A percentile compares a stretch with the other conserved stretches of the same genome.
phyloP scores from a whole-genome alignment of 2,888 invertebrate species.

The Cerastoderma edule region DNA sequence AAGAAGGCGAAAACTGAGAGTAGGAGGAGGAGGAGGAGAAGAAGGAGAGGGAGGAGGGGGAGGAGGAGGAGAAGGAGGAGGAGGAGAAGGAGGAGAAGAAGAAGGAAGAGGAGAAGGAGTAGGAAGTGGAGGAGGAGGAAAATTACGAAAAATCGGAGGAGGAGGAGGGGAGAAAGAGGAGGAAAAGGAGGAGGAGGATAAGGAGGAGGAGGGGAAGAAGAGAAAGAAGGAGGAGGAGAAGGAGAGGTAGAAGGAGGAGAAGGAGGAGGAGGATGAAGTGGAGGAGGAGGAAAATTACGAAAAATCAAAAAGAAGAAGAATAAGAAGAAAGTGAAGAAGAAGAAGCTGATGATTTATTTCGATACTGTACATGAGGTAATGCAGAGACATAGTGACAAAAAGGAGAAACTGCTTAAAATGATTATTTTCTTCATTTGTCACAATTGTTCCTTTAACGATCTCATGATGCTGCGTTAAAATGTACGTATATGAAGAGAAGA shows the following conservation, averaged over 20 bases:
- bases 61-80: neutral
- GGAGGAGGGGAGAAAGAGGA: neutral
- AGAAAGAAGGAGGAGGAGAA: conserved; percentile 8
- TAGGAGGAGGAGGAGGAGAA: neutral
- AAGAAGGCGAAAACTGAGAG: no score
- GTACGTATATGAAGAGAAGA: no score
- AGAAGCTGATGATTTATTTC: neutral
- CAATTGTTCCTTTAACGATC: no score
- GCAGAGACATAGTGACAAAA: no score
- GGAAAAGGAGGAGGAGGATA: neutral
- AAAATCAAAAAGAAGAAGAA: no score
- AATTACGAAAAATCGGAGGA: neutral
- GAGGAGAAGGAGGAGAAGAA: neutral
- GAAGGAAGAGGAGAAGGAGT: neutral
- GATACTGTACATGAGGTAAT: neutral
- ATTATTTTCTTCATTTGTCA: neutral
- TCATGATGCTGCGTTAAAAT: no score
- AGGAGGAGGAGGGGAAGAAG: conserved; percentile 5
- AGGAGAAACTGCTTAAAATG: neutral
- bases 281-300: neutral
- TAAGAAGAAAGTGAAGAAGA: neutral
- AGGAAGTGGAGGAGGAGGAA: neutral
- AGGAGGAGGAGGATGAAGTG: neutral
- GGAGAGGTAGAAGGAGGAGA: neutral
- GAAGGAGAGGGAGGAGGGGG: neutral